Base-by-base conservation (phyloP, 1,140 invertebrate species). In the Anadara kagoshimensis region DNA sequence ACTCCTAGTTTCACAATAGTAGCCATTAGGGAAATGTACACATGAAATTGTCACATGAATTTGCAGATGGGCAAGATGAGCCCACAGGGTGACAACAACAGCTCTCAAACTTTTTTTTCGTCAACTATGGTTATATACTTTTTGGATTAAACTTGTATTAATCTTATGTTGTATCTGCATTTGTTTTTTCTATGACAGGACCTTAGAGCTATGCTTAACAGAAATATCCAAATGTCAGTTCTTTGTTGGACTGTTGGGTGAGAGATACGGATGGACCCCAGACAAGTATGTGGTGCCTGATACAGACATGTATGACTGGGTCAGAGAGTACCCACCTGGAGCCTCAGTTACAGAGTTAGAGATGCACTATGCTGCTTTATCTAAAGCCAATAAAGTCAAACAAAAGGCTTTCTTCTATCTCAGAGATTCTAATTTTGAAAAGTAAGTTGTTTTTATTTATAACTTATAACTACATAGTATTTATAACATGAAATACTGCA, bases 261-360 rank as follows among this genome's bases (percentile, higher is more conserved):
- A 88, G 16, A 76, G 90, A 44, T 90, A 90, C 76, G 90, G 88
- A 1, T 89, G 84, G 80, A 75, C 85, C 8, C 88, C 87, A 14
- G 73, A 82, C 10, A 69, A 76, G 11, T 84, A 86, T 26, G 59
- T 71, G 29, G 76, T 89, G 8, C 85, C 85, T 53, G 83, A 86
- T 72, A 75, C 77, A 20, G 63, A 79, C 0, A 78, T 88, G 56
- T 86, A 88, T 76, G 84, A 89, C 36, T 91, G 90, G 89, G 71
- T 90, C 5, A 79, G 72, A 44, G 76, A 84, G 7, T 87, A 88
- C 66, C 84, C 87, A 8, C 11, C 59, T 29, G 88, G 87, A n/a
- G 78, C 87, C 24, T 91, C 90, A 12, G 81, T 91, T n/a, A 91
- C 90, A 49, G 90, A 90, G 72, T 73, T 91, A 49, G 90, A 91